Conservation (phyloP, 2,797 vertebrate species). For the Semaprochilodus insignis region DNA sequence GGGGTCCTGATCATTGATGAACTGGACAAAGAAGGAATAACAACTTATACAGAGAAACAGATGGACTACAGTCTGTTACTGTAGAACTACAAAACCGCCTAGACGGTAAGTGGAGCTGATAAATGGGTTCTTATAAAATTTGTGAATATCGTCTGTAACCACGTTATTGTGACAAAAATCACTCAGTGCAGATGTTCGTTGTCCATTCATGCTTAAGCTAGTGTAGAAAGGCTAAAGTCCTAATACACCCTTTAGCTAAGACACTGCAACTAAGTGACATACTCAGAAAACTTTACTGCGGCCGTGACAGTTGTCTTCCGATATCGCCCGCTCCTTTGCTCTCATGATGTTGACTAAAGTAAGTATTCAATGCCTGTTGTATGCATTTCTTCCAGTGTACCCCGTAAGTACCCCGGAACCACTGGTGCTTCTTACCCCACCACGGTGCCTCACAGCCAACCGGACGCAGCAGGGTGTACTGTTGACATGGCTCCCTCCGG, state of each 20-base stretch:
- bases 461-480: slow-evolving; percentile 99
- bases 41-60: too few relatives aligned
- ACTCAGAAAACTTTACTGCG: background rate
- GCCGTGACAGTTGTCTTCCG: background rate
- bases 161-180: too few relatives aligned
- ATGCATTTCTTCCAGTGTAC: slow-evolving; percentile 82
- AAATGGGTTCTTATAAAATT: too few relatives aligned
- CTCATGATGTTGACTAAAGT: background rate
- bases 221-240: too few relatives aligned
- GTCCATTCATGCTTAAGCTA: too few relatives aligned
- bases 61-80: too few relatives aligned
- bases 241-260: background rate
- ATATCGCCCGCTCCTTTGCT: background rate
- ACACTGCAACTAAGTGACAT: background rate
- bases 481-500: slow-evolving; percentile 96
- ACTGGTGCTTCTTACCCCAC: slow-evolving; percentile 99
- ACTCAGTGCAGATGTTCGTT: too few relatives aligned
- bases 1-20: too few relatives aligned
- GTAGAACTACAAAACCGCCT: too few relatives aligned
- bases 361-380: background rate
- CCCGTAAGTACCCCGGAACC: slow-evolving; percentile 99
- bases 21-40: too few relatives aligned
- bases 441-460: slow-evolving; percentile 99
- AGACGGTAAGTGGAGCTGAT: too few relatives aligned
- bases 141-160: too few relatives aligned